Conservation (phyloP, 1,140 invertebrate species). For the Drosophila yakuba region DNA sequence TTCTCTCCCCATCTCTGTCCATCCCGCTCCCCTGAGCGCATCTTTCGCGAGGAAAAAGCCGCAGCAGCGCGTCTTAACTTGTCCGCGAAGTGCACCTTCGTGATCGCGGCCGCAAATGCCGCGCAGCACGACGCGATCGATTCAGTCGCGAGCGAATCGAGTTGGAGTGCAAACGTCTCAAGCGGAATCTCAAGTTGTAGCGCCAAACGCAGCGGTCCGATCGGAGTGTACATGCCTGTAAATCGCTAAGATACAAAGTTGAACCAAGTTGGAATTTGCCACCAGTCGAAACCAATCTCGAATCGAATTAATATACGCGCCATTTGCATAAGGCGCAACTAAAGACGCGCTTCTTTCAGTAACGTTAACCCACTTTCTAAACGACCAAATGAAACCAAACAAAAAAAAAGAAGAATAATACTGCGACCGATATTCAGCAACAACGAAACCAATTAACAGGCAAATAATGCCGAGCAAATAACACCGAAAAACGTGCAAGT, state of each 20-base stretch:
- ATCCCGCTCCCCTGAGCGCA: conserved; percentile 9
- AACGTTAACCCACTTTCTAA: conserved; percentile 81
- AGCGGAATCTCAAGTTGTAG: conserved; percentile 60
- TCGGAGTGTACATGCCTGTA: conserved; percentile 34
- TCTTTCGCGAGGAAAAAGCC: conserved; percentile 25
- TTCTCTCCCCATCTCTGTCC: neutral
- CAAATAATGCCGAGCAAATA: conserved; percentile 61
- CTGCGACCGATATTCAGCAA: conserved; percentile 54
- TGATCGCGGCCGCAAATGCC: conserved; percentile 14
- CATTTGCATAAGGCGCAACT: conserved; percentile 66
- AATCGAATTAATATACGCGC: conserved; percentile 49
- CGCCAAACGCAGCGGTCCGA: conserved; percentile 29
- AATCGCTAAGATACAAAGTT: conserved; percentile 64
- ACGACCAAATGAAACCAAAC: conserved; percentile 60
- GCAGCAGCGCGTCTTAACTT: conserved; percentile 37
- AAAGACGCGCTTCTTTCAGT: conserved; percentile 63
- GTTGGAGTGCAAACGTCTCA: conserved; percentile 68
- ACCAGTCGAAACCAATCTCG: conserved; percentile 67
- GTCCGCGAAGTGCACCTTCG: conserved; percentile 6
- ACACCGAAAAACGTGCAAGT: conserved; percentile 61
- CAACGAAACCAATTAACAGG: conserved; percentile 74
- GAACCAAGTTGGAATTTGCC: conserved; percentile 76
- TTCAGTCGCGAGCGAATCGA: conserved; percentile 70
- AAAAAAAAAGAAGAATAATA: conserved; percentile 54
- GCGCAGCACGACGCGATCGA: conserved; percentile 8